Evolutionary conservation across 1,140 invertebrate genomes (phyloP), one percentile per base, ranked within the genome.

Genomic region (Aporrectodea caliginosa): DNA sequence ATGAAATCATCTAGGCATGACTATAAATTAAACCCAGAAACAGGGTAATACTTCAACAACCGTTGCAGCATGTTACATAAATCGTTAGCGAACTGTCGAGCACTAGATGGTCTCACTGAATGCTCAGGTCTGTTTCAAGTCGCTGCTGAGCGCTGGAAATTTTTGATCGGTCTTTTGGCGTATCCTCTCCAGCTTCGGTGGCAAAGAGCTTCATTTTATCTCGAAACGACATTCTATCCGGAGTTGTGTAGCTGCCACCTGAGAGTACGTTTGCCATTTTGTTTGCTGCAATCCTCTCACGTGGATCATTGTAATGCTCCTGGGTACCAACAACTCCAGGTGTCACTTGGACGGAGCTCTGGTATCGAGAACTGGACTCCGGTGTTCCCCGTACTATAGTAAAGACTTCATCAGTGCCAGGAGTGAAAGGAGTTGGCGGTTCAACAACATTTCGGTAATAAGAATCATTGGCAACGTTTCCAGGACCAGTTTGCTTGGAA

Each of bases 131-230:
- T 58, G 43, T 22, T 22, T 58, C 43, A 6, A 58, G 22, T 12
- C 43, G 43, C 43, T 58, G 43, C 43, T 58, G 43, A 22, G 43
- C 43, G 6, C 43, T 58, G 22, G 88, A 89, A 72, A 83, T 84
- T 83, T 88, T 88, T 0, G 85, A 81, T 81, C 85, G 85, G 30
- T 87, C 83, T 80, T 85, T 85, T 33, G 87, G 87, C 16, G 88
- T 86, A 35, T 82, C 81, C 75, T 89, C 89, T 16, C 88, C 88
- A 35, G 87, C 84, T 81, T 89, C 85, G 72, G 81, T 72, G 32
- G 89, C 89, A 83, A 89, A 89, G 80, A 88, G 85, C 82, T 88
- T 87, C 89, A 89, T 89, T 84, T 89, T 89, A 81, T 89, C 89
- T 78, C 86, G 84, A 81, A 89, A 89, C 16, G 85, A 87, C 84